Evolutionary conservation across 2,888 invertebrate species (phyloP).

Genomic region (Megalurothrips usitatus): DNA sequence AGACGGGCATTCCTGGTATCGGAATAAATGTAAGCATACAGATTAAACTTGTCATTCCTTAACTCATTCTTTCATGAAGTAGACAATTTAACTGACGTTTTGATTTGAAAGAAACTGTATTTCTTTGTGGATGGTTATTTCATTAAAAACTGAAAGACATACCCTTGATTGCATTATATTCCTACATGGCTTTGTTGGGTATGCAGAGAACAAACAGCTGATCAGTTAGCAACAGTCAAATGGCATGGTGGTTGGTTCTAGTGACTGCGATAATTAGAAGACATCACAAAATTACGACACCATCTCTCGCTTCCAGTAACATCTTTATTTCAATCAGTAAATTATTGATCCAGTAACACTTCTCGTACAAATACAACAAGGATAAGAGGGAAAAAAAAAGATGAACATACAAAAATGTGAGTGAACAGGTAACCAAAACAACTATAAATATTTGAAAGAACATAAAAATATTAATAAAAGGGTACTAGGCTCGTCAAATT

Average conservation of each 20-base stretch:
- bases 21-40: too few relatives aligned
- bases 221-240: background rate
- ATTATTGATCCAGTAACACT: background rate
- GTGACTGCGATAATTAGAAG: background rate
- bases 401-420: constrained; percentile 9
- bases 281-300: background rate
- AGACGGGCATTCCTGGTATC: background rate
- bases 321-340: constrained; percentile 5
- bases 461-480: constrained; percentile 22
- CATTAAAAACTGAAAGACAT: background rate
- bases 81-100: too few relatives aligned
- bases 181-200: too few relatives aligned
- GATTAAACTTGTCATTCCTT: too few relatives aligned
- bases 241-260: background rate
- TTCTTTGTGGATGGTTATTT: background rate
- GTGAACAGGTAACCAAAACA: constrained; percentile 22
- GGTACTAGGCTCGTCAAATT: background rate
- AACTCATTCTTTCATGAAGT: too few relatives aligned
- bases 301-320: background rate
- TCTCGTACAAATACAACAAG: background rate
- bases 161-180: background rate
- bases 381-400: background rate
- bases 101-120: background rate
- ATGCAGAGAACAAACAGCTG: background rate
- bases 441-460: constrained; percentile 12